These are phyloP conservation scores for Coendou prehensilis DNA, from an alignment of 2,797 vertebrate genomes.

Conservation along the genomic window DNA sequence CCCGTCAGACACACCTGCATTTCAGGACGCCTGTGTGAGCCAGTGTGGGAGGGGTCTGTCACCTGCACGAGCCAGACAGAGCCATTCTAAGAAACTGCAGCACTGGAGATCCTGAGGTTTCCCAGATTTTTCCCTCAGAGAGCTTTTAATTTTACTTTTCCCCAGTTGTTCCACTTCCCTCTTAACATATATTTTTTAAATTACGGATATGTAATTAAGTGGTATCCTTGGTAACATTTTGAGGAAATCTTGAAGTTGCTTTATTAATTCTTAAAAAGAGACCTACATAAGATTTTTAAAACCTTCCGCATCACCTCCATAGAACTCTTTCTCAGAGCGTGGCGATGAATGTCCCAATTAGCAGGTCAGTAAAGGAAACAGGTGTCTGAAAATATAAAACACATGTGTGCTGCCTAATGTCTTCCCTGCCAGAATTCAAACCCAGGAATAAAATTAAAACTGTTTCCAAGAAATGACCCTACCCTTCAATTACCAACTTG, in stretches of 20 bases:
- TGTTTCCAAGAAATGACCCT: not conserved
- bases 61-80: not conserved
- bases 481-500: slow-evolving; percentile 23
- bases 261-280: not conserved
- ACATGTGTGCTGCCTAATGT: rapidly evolving
- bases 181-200: not conserved
- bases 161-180: not conserved
- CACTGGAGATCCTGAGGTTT: not conserved
- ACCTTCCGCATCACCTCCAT: too few relatives aligned
- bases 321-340: not conserved
- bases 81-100: not conserved
- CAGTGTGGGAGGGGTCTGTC: not conserved
- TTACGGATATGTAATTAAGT: not conserved
- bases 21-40: not conserved
- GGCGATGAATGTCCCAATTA: not conserved
- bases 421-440: not conserved
- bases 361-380: not conserved
- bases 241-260: not conserved
- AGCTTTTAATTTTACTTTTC: not conserved
- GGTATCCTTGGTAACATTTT: not conserved
- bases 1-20: rapidly evolving
- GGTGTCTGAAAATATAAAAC: not conserved
- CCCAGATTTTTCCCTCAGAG: not conserved
- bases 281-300: too few relatives aligned
- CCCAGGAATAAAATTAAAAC: not conserved